Evolutionary conservation across 1,140 invertebrate species (phyloP).

Genomic region (Physella acuta): DNA sequence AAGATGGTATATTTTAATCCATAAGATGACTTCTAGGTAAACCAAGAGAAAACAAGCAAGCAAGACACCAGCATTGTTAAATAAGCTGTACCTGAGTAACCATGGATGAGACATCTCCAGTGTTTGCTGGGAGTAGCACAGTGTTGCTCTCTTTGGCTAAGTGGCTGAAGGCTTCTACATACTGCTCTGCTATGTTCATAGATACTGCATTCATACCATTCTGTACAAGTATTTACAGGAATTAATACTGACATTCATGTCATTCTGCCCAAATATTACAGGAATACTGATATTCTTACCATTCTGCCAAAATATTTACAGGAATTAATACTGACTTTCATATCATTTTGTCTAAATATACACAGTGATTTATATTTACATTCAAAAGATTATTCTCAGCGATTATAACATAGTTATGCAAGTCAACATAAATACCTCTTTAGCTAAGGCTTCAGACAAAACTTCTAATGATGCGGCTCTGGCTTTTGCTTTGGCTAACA

Average conservation of each 20-base stretch:
- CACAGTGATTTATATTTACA: no score
- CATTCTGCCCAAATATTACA: no score
- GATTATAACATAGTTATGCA: no score
- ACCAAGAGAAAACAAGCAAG: not conserved
- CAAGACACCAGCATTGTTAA: not conserved
- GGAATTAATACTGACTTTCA: no score
- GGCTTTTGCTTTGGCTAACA: conserved; percentile 82
- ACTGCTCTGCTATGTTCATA: conserved; percentile 91
- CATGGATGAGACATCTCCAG: conserved; percentile 79
- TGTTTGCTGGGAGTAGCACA: conserved; percentile 87
- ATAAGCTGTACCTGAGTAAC: conserved; percentile 72
- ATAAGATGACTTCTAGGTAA: not conserved
- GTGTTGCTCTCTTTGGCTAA: conserved; percentile 93
- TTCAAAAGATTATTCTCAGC: no score
- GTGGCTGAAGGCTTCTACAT: conserved; percentile 89
- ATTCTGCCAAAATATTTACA: no score
- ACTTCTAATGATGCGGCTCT: conserved; percentile 76
- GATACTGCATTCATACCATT: conserved; percentile 77
- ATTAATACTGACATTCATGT: no score
- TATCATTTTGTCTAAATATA: no score
- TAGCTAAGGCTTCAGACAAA: conserved; percentile 71
- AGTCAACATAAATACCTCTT: conserved; percentile 56
- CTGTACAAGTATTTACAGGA: no score
- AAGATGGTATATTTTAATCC: no score
- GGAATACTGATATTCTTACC: no score